These are phyloP conservation scores for Drosophila fuyamai DNA, from an alignment of 1,140 invertebrate species.

Conservation along the genomic window DNA sequence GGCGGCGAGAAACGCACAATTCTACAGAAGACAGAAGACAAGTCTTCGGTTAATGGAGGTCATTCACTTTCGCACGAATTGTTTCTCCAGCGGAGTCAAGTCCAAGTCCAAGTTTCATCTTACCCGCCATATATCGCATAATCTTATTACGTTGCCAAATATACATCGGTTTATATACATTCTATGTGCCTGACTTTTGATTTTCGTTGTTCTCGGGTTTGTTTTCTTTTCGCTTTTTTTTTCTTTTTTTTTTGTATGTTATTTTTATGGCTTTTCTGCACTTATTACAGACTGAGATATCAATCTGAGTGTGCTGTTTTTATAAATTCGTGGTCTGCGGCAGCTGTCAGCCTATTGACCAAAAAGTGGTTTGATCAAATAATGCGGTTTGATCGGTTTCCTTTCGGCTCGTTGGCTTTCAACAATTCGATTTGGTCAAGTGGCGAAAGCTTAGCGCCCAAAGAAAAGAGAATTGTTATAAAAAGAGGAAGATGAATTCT, in stretches of 20 bases:
- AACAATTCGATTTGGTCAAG: constrained; percentile 26
- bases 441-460: constrained; percentile 31
- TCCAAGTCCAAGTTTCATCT: constrained; percentile 64
- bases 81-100: constrained; percentile 76
- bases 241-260: constrained; percentile 36
- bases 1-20: constrained; percentile 50
- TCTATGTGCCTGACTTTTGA: constrained; percentile 55
- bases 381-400: constrained; percentile 32
- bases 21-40: constrained; percentile 63
- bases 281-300: constrained; percentile 64
- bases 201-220: constrained; percentile 47
- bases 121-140: constrained; percentile 52
- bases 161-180: constrained; percentile 29
- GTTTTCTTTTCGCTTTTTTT: constrained; percentile 43
- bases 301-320: constrained; percentile 42
- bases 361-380: constrained; percentile 36
- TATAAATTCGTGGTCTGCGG: constrained; percentile 12
- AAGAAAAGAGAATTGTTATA: not conserved
- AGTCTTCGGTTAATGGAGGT: constrained; percentile 80
- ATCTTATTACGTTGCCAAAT: constrained; percentile 74
- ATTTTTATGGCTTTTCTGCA: constrained; percentile 66
- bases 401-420: not conserved
- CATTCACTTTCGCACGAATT: constrained; percentile 84
- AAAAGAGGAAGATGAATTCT: too few relatives aligned
- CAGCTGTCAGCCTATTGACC: constrained; percentile 61